Conservation (phyloP, 2,888 invertebrate species). For the Lasioglossum vierecki region DNA sequence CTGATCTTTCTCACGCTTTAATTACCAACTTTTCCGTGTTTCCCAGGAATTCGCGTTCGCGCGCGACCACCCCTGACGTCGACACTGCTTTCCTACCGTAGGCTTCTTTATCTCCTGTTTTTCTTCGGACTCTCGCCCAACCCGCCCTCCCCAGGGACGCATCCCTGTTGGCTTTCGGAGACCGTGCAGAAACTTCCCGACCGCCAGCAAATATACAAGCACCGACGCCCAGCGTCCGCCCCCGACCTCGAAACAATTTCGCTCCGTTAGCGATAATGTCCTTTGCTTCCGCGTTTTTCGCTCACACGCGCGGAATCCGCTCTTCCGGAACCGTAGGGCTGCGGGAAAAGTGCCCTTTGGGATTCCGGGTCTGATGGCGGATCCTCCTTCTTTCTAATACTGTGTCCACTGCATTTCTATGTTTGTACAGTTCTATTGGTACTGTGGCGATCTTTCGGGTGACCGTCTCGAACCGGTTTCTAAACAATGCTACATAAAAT, state of each 20-base stretch:
- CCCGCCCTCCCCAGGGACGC: conserved; percentile 15
- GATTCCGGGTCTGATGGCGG: background rate
- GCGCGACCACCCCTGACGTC: conserved; percentile 72
- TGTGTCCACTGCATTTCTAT: background rate
- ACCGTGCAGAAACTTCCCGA: background rate
- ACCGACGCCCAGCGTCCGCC: background rate
- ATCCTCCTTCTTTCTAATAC: background rate
- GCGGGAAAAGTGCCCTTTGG: background rate
- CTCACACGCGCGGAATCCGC: background rate
- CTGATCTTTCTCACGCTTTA: conserved; percentile 71
- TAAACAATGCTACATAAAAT: too few species aligned
- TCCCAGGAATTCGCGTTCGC: conserved; percentile 73
- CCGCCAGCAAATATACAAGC: background rate
- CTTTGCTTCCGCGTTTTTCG: background rate
- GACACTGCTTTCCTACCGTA: conserved; percentile 39
- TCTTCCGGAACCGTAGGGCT: background rate
- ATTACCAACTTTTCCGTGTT: conserved; percentile 81
- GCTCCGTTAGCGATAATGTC: conserved; percentile 1
- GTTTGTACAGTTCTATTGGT: background rate
- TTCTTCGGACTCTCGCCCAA: conserved; percentile 7
- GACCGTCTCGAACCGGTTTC: background rate
- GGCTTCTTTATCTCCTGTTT: conserved; percentile 42
- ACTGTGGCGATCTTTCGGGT: background rate
- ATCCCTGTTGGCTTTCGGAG: conserved; percentile 18
- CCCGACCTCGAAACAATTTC: conserved; percentile 10